A percentile compares a stretch with the other conserved stretches of the same genome.
Evolutionary conservation across 2,797 vertebrate genomes (phyloP).

Genomic region (Corythornis leucogaster): DNA sequence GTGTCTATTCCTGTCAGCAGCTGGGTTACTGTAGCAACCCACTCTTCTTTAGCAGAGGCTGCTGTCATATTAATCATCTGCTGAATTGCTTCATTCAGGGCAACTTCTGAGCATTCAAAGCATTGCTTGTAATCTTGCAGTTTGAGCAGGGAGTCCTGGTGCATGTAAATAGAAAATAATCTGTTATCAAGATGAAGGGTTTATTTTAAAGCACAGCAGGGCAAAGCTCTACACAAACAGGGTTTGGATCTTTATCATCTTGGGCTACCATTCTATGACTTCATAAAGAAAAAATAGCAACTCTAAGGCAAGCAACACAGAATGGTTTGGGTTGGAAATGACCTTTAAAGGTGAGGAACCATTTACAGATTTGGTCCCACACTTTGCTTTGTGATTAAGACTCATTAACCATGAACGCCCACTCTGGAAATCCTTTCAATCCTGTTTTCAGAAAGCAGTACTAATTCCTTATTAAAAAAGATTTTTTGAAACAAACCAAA

Average conservation of each 20-base stretch:
- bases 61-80: constrained; percentile 86
- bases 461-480: neutral
- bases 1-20: constrained; percentile 89
- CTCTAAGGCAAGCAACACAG: neutral
- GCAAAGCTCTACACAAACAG: neutral
- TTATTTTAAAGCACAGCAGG: constrained; percentile 31
- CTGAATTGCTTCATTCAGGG: constrained; percentile 93
- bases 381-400: neutral
- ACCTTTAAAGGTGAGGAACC: neutral
- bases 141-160: constrained; percentile 90
- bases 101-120: constrained; percentile 91
- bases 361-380: neutral
- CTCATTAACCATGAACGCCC: neutral
- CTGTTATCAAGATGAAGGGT: neutral
- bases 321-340: neutral
- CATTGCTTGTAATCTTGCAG: constrained; percentile 90
- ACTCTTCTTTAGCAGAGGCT: constrained; percentile 90
- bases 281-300: neutral
- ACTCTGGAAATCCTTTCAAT: neutral
- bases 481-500: neutral
- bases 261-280: neutral
- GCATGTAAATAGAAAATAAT: constrained; percentile 1
- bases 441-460: neutral
- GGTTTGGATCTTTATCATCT: neutral
- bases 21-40: constrained; percentile 90